These are phyloP conservation scores for Caenorhabditis angaria DNA, from an alignment of 2,888 invertebrate genomes.

Conservation along the genomic window DNA sequence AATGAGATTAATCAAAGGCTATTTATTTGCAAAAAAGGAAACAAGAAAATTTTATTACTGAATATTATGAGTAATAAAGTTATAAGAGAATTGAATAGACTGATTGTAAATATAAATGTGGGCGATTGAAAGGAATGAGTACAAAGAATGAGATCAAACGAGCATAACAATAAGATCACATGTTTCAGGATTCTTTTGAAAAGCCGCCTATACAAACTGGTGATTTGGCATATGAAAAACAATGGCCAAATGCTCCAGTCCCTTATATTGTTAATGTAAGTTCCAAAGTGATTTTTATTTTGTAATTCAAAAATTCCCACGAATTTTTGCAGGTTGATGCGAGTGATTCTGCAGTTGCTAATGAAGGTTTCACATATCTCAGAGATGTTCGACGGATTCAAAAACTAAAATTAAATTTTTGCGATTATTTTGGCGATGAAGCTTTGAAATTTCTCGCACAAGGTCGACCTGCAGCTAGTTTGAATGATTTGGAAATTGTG, in stretches of 20 bases:
- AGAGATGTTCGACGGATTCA: conserved; percentile 55
- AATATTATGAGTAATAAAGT: too few relatives aligned
- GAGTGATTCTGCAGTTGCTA: conserved; percentile 66
- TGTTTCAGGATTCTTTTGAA: neutral
- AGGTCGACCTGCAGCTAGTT: conserved; percentile 55
- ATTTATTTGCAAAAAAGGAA: too few relatives aligned
- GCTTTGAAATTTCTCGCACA: conserved; percentile 59
- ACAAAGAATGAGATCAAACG: neutral
- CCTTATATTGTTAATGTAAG: conserved; percentile 56
- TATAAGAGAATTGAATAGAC: too few relatives aligned
- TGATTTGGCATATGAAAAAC: conserved; percentile 43
- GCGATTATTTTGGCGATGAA: conserved; percentile 69
- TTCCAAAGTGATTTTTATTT: conserved; percentile 10
- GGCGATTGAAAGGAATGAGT: neutral
- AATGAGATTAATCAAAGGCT: too few relatives aligned
- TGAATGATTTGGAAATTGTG: conserved; percentile 65
- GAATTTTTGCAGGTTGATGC: conserved; percentile 59
- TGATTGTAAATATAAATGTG: too few relatives aligned
- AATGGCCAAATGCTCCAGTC: conserved; percentile 52
- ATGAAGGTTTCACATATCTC: conserved; percentile 67
- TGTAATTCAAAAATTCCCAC: neutral
- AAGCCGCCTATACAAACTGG: conserved; percentile 21
- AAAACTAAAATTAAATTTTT: conserved; percentile 65
- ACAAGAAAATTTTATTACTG: too few relatives aligned
- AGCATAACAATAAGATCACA: neutral